These are phyloP conservation scores for Bucorvus abyssinicus DNA, from an alignment of 2,797 vertebrate species.

Conservation along the genomic window DNA sequence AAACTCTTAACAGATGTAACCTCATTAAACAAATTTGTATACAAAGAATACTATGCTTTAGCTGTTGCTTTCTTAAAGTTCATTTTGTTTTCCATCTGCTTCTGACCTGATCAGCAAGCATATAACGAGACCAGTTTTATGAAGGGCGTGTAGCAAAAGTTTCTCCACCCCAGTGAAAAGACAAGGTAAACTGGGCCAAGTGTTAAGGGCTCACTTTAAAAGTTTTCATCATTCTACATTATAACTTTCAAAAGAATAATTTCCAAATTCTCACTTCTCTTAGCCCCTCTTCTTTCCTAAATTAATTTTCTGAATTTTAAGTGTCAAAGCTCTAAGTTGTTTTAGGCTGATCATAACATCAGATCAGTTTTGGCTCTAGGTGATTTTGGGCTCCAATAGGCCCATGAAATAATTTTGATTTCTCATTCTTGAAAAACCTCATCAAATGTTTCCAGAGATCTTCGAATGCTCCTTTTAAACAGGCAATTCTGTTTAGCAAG, in stretches of 20 bases:
- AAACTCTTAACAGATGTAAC: not conserved
- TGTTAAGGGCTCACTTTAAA: not conserved
- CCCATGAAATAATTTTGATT: not conserved
- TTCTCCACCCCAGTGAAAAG: not conserved
- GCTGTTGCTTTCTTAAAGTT: not conserved
- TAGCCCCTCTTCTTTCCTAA: not conserved
- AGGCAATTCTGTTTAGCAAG: not conserved
- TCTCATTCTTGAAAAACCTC: not conserved
- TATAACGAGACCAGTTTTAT: not conserved
- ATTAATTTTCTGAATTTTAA: not conserved
- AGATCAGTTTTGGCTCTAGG: not conserved
- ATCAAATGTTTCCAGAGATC: not conserved
- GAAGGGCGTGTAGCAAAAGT: not conserved
- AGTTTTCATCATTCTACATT: not conserved
- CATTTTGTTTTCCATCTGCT: not conserved
- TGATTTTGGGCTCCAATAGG: not conserved
- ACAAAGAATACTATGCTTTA: not conserved
- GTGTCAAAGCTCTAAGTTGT: not conserved
- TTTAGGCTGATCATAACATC: not conserved
- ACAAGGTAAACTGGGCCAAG: not conserved
- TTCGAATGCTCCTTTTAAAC: not conserved
- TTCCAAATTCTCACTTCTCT: not conserved
- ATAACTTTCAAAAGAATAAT: not conserved
- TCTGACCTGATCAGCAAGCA: not conserved
- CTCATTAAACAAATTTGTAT: not conserved